Evolutionary conservation across 2,113 vertebrate species (phyloP).

Genomic region (Todiramphus chloris): DNA sequence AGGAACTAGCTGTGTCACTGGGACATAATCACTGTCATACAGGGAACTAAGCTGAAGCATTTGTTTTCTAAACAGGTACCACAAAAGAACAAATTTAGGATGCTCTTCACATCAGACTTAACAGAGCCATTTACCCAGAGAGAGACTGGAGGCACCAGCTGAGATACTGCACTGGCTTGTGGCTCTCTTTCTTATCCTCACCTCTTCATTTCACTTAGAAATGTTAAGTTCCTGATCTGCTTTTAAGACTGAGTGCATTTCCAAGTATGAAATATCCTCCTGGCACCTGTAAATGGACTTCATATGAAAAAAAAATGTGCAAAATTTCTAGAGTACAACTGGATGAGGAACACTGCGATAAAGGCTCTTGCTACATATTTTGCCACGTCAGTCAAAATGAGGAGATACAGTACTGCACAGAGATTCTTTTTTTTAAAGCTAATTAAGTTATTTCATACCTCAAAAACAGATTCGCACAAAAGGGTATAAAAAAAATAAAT

Average conservation of each 20-base stretch:
- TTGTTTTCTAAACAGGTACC: neutral
- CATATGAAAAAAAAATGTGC: neutral
- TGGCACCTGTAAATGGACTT: neutral
- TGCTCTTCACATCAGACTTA: neutral
- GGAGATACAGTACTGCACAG: neutral
- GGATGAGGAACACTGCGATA: neutral
- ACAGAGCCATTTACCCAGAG: neutral
- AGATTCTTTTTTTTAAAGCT: neutral
- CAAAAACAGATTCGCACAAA: neutral
- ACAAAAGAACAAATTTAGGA: neutral
- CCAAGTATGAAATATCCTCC: neutral
- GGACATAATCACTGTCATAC: neutral
- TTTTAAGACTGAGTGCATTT: neutral
- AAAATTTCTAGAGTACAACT: neutral
- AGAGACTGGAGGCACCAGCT: neutral
- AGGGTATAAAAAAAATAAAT: neutral
- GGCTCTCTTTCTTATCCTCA: neutral
- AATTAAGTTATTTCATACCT: conserved; percentile 6
- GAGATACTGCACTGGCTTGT: neutral
- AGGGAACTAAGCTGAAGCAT: neutral
- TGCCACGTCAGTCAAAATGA: neutral
- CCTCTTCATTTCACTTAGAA: neutral
- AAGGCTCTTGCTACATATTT: neutral
- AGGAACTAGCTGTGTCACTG: neutral
- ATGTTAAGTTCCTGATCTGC: no score